phyloP scores from a whole-genome alignment of 2,113 vertebrate genomes.

The Trinectes maculatus region DNA sequence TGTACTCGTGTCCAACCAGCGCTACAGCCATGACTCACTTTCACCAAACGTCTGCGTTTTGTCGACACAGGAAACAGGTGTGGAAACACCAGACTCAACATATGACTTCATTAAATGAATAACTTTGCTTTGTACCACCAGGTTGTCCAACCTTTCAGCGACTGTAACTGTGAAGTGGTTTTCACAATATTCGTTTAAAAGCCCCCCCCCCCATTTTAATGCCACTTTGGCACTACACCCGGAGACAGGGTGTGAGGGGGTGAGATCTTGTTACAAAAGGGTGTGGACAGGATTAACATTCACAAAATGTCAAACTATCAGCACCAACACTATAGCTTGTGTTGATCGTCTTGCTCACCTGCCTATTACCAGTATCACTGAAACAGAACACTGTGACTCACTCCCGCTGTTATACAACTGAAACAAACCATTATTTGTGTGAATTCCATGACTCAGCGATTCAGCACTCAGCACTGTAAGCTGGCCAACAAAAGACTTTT shows the following conservation, averaged over 20 bases:
- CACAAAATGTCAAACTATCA: neutral
- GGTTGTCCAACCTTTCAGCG: conserved; percentile 15
- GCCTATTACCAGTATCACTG: too few species aligned
- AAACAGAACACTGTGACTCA: too few species aligned
- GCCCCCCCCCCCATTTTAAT: neutral
- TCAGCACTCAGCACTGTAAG: too few species aligned
- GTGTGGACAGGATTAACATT: neutral
- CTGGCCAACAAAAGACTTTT: too few species aligned
- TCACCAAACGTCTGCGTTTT: conserved; percentile 8
- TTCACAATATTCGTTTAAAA: neutral
- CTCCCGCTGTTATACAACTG: too few species aligned
- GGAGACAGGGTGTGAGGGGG: neutral
- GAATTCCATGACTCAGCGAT: too few species aligned
- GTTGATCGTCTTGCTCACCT: too few species aligned
- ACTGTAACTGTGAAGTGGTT: neutral
- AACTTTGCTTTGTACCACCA: neutral
- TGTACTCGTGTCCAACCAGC: neutral
- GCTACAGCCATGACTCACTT: conserved; percentile 33
- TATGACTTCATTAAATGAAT: conserved; percentile 57
- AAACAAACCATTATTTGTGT: too few species aligned
- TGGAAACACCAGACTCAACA: conserved; percentile 55
- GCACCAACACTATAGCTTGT: neutral
- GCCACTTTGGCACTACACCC: neutral
- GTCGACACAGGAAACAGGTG: conserved; percentile 65
- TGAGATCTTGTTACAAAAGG: neutral